Base-by-base conservation (phyloP, 2,888 invertebrate genomes). In the Dicyrtomina minuta region DNA sequence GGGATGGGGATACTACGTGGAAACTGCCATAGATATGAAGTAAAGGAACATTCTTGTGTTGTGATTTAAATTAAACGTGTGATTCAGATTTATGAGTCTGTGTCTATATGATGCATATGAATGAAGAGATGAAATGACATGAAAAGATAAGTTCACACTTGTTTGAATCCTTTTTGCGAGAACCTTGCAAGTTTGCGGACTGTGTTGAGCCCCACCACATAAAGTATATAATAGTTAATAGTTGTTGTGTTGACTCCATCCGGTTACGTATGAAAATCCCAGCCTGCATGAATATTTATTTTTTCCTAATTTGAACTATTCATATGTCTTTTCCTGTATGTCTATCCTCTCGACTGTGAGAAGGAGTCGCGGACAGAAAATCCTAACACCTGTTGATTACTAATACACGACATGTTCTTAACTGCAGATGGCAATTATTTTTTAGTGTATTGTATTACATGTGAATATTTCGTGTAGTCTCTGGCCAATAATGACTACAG, bases 351-450 rank as follows among this genome's bases (percentile, higher is more conserved):
- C 17, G n/a, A n/a, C 3, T 46, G 46, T 46, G 46, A n/a, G 46
- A 12, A 46, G 15, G 46, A 46, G n/a, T 46, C 17, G 12, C 12
- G 5, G n/a, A 55, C 58, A 58, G 12, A 17, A 33, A 58, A 33
- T 17, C 58, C 22, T 58, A 39, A 58, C 58, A 58, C 58, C 58
- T 58, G 39, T 58, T 58, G 58, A 58, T 58, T 58, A 58, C 26
- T 33, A 58, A 58, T 58, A 58, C 58, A 58, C 58, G 58, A 58
- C 33, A 33, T n/a, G 58, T 58, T 58, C 55, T 27, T 55, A 55
- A 55, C 26, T 55, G 26, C 27, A 55, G 24, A 13, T 15, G 15
- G 46, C 17, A 46, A 46, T 46, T 17, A n/a, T 46, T 46, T 46
- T 46, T 46, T 46, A 15, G n/a, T 46, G 33, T 33, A 33, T 33